A percentile compares a stretch with the other conserved stretches of the same genome.
phyloP scores from a whole-genome alignment of 1,140 invertebrate genomes.

The Physella acuta region DNA sequence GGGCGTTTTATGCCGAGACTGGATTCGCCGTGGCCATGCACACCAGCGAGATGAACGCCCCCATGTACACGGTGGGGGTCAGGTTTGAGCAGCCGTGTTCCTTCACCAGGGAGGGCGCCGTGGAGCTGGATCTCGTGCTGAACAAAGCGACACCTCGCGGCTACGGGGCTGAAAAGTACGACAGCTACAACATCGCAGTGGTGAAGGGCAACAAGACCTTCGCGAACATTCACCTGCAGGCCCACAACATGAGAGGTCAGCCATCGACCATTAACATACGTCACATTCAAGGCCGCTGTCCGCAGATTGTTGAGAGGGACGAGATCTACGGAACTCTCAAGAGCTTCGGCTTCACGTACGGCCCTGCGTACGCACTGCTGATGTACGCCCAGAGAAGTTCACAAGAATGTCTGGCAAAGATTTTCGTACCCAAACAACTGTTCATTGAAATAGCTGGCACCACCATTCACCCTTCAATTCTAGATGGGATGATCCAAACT shows the following conservation, averaged over 20 bases:
- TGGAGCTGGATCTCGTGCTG: conserved; percentile 9
- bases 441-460: conserved; percentile 30
- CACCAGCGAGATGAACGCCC: background rate
- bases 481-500: conserved; percentile 41
- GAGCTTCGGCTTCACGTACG: conserved; percentile 37
- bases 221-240: conserved; percentile 12
- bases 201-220: conserved; percentile 10
- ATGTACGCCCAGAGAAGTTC: conserved; percentile 26
- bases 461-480: conserved; percentile 37
- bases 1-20: conserved; percentile 32
- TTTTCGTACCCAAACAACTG: conserved; percentile 30
- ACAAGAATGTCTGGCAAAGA: conserved; percentile 35
- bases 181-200: conserved; percentile 10
- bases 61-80: conserved; percentile 19
- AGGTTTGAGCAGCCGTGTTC: conserved; percentile 26
- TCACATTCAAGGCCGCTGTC: conserved; percentile 33
- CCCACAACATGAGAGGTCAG: background rate
- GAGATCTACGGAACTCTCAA: conserved; percentile 34
- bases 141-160: background rate
- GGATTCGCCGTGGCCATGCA: conserved; percentile 26
- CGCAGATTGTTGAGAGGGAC: conserved; percentile 25
- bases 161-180: background rate
- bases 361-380: conserved; percentile 32
- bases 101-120: background rate
- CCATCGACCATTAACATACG: conserved; percentile 19